A percentile compares a stretch with the other conserved stretches of the same genome.
phyloP scores from a whole-genome alignment of 2,113 vertebrate species.

The Nannospalax galili region DNA sequence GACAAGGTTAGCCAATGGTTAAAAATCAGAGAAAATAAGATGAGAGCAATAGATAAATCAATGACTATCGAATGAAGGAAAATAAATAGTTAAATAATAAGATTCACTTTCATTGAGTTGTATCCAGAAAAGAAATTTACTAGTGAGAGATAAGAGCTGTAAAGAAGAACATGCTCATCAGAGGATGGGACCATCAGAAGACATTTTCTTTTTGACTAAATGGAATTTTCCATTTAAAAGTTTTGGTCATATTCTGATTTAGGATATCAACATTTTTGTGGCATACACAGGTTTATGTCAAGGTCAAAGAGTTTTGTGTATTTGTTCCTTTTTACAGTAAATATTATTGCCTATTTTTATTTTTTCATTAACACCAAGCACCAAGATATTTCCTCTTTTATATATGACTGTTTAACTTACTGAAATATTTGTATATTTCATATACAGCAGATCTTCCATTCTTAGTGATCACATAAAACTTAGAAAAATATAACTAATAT shows the following conservation, averaged over 20 bases:
- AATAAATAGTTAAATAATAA: not conserved
- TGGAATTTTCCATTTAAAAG: not conserved
- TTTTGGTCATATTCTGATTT: not conserved
- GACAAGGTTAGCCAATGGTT: not conserved
- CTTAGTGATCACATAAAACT: slow-evolving; percentile 7
- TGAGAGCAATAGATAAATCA: not conserved
- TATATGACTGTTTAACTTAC: not conserved
- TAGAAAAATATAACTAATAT: slow-evolving; percentile 16
- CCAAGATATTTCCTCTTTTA: not conserved
- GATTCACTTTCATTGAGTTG: not conserved
- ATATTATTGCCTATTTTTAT: not conserved
- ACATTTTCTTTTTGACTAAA: not conserved
- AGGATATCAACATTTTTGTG: not conserved
- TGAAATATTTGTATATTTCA: not conserved
- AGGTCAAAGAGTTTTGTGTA: not conserved
- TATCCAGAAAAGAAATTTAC: slow-evolving; percentile 34
- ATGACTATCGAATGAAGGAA: not conserved
- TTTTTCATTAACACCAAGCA: not conserved
- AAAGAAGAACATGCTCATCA: not conserved
- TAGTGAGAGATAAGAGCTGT: not conserved
- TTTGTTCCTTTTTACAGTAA: not conserved
- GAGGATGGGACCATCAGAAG: not conserved
- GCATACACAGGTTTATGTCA: not conserved
- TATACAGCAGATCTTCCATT: not conserved
- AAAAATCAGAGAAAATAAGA: slow-evolving; percentile 16